Evolutionary conservation across 1,140 invertebrate genomes (phyloP), one percentile per base, ranked within the genome.

Genomic region (Magallana angulata): DNA sequence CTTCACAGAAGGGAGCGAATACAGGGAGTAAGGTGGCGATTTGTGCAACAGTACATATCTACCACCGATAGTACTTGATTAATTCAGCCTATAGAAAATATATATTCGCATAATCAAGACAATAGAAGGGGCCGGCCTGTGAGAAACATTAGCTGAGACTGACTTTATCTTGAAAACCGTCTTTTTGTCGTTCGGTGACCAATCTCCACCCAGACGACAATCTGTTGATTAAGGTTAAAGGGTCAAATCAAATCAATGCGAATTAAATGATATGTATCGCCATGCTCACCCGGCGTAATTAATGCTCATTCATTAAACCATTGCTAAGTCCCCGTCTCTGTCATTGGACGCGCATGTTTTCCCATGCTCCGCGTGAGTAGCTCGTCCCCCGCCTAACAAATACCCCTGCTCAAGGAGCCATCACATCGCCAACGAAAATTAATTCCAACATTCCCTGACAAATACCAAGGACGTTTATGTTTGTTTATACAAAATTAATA

Each of bases 221-320:
- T 76, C 68, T 76, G 68, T 36, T 76, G 68, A 76, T 36, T 76
- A 76, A 30, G 12, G 68, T 48, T 36, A 30, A 76, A 9, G 30
- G 68, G 24, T 76, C 68, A 76, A 30, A 76, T 30, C 68, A 76
- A 76, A 76, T 76, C 24, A 76, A 76, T 76, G 24, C 24, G 24
- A 76, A 30, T 76, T 76, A 76, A 76, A 76, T 76, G 24, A 30
- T 30, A 36, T 71, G 68, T 12, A 76, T 0, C 36, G 24, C 30
- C 68, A 76, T 76, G 24, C 24, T 30, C 24, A 76, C 5, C 8
- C 7, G 18, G 18, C 68, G 5, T 3, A 30, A 76, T 48, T 48
- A 48, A 76, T 76, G 68, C 68, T 76, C 36, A 76, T 76, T 76
- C 24, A 76, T 30, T 76, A 18, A 76, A 64, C 16, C 8, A 5